Evolutionary conservation across 2,113 vertebrate species (phyloP).

Genomic region (Aythya baeri): DNA sequence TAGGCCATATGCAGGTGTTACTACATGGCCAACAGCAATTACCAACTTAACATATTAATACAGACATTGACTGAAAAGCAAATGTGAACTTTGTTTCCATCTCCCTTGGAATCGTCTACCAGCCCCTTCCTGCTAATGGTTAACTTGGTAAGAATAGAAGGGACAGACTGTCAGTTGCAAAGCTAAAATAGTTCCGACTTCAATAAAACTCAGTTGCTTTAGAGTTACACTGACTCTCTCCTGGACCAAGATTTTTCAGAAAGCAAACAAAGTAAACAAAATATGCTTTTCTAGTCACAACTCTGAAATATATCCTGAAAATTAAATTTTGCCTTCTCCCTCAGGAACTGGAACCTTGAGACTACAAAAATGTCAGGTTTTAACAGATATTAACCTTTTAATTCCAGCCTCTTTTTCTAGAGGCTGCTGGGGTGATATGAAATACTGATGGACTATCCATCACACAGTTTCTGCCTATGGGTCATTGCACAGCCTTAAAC

Average conservation of each 20-base stretch:
- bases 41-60: neutral
- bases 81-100: neutral
- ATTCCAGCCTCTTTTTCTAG: slow-evolving; percentile 54
- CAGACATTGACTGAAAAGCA: neutral
- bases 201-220: neutral
- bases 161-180: neutral
- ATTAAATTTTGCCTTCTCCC: neutral
- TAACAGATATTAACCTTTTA: slow-evolving; percentile 68
- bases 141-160: neutral
- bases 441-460: slow-evolving; percentile 48
- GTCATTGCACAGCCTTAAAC: slow-evolving; percentile 61
- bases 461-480: slow-evolving; percentile 25
- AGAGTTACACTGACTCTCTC: neutral
- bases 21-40: neutral
- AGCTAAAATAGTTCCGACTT: neutral
- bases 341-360: slow-evolving; percentile 11
- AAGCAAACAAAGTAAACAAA: slow-evolving; percentile 38
- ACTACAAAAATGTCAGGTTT: slow-evolving; percentile 36
- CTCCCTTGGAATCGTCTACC: slow-evolving; percentile 15
- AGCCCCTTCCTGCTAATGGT: slow-evolving; percentile 17
- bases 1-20: neutral
- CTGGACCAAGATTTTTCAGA: slow-evolving; percentile 14
- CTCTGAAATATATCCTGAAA: slow-evolving; percentile 3
- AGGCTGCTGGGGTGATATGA: neutral
- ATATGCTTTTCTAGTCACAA: slow-evolving; percentile 7